phyloP scores from a whole-genome alignment of 2,797 vertebrate genomes.

The Trichosurus vulpecula region DNA sequence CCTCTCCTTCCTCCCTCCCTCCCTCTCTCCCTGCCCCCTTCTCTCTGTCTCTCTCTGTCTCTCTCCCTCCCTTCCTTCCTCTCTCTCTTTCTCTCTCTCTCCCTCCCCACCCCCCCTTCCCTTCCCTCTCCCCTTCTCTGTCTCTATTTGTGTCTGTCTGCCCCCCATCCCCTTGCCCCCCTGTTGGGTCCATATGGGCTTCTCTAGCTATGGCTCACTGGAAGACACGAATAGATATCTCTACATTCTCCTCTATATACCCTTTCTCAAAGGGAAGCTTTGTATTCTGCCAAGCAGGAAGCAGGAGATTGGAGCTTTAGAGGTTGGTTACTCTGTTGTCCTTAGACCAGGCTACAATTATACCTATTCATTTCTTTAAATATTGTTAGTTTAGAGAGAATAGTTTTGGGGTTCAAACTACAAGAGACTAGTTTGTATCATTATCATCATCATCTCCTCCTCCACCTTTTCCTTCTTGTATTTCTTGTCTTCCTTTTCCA shows the following conservation, averaged over 20 bases:
- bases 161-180: neutral
- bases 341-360: neutral
- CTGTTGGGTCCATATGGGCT: too few species aligned
- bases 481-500: neutral
- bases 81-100: neutral
- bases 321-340: neutral
- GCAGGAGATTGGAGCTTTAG: neutral
- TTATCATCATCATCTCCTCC: neutral
- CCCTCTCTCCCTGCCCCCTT: too few species aligned
- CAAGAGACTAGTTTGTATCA: neutral
- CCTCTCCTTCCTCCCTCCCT: neutral
- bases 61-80: neutral
- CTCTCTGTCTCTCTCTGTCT: neutral
- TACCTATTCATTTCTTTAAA: neutral
- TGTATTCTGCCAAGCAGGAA: neutral
- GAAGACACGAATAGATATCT: neutral
- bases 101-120: neutral
- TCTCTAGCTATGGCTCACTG: too few species aligned
- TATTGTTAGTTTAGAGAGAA: neutral
- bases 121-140: neutral
- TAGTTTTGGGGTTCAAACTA: neutral
- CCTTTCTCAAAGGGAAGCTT: neutral
- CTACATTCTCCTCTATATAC: neutral
- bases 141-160: neutral
- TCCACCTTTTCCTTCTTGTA: neutral